Evolutionary conservation across 2,888 invertebrate genomes (phyloP), one percentile per base, ranked within the genome.

Genomic region (Hypena proboscidalis): DNA sequence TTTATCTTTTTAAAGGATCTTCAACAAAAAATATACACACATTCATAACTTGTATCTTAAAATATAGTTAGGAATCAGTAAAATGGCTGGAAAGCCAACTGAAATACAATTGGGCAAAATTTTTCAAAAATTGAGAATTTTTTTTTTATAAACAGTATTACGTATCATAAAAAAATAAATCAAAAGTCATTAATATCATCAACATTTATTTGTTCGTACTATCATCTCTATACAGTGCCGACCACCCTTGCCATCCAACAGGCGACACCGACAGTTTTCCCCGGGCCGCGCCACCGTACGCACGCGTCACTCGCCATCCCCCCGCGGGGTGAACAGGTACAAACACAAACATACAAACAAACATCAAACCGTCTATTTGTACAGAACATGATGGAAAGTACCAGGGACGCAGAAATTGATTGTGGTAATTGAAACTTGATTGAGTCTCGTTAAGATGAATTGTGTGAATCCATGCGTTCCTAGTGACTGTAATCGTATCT

Each of bases 191-290:
- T n/a, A n/a, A n/a, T n/a, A n/a, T n/a, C n/a, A n/a, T n/a, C n/a
- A n/a, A n/a, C n/a, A n/a, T n/a, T n/a, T n/a, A n/a, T n/a, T n/a
- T n/a, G n/a, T n/a, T n/a, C n/a, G n/a, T n/a, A n/a, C n/a, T n/a
- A n/a, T n/a, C 85, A 74, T 30, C 88, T 81, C 81, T 70, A 56
- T 70, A 50, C 1, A 59, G 3, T 30, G 73, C 63, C 35, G 49
- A 60, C 58, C 70, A 73, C 79, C 80, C 77, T 65, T 62, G 53
- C 54, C 44, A 63, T 67, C 74, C 77, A 74, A 77, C 75, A 75
- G 76, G 75, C 75, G 74, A 66, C 72, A 85, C 74, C 75, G 74
- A 66, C 72, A 85, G 86, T 85, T 53, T 59, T 60, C 63, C 66
- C 62, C 64, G 56, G 66, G 56, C 63, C 57, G 69, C 64, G 66